Percentiles rank a stretch among this genome's conserved stretches.
These are phyloP conservation scores for Peromyscus melanophrys DNA, from an alignment of 2,797 vertebrate species.

Conservation along the genomic window DNA sequence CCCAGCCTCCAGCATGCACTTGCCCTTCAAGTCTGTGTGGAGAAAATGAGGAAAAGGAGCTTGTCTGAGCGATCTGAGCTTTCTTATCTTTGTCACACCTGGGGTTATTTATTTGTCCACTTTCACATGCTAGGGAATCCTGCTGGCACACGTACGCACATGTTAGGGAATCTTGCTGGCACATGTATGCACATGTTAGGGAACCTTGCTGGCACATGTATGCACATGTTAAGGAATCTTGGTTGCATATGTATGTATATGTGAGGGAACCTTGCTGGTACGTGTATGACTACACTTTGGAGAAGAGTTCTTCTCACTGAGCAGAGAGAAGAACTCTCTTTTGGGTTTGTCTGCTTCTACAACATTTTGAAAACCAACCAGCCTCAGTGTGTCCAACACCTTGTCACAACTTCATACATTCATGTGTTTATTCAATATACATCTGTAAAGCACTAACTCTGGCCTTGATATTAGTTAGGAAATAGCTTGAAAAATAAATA, in stretches of 20 bases:
- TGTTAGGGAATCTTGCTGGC: neutral
- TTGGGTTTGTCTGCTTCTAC: neutral
- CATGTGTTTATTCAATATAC: constrained; percentile 27
- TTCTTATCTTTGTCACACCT: neutral
- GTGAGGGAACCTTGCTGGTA: neutral
- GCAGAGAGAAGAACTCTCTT: too few species aligned
- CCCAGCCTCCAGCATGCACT: neutral
- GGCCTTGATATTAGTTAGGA: neutral
- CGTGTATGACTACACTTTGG: neutral
- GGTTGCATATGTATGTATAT: neutral
- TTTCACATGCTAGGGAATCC: neutral
- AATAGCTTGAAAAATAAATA: neutral
- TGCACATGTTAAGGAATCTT: neutral
- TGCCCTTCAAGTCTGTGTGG: neutral
- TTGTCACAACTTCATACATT: neutral
- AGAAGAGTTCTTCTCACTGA: neutral
- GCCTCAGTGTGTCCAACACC: neutral
- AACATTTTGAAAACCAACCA: constrained; percentile 52
- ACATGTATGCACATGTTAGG: neutral
- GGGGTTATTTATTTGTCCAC: neutral
- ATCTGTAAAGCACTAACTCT: constrained; percentile 1
- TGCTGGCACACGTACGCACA: neutral
- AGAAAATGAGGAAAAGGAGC: neutral
- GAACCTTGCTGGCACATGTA: neutral
- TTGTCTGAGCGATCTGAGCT: neutral